These are phyloP conservation scores for Diachasmimorpha longicaudata DNA, from an alignment of 1,140 invertebrate genomes.

Conservation along the genomic window DNA sequence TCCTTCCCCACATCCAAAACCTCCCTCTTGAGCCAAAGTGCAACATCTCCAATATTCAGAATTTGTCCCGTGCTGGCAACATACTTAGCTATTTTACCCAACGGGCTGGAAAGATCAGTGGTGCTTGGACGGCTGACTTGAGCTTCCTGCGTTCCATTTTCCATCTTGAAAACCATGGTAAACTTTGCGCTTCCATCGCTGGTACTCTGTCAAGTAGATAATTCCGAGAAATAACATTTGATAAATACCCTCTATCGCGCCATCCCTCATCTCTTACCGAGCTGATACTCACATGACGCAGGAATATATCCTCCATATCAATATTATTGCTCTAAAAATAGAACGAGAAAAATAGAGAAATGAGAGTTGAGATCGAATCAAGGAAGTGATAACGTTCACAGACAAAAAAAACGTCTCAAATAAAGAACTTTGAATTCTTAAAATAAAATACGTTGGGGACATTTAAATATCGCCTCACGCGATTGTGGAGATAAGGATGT, in stretches of 20 bases:
- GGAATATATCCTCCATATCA: conserved; percentile 72
- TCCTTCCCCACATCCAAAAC: conserved; percentile 66
- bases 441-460: too few species aligned
- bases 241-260: too few species aligned
- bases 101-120: conserved; percentile 65
- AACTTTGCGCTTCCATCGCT: conserved; percentile 68
- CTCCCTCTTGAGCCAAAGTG: conserved; percentile 70
- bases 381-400: background rate
- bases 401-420: background rate
- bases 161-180: conserved; percentile 82
- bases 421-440: background rate
- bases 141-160: conserved; percentile 65
- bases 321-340: conserved; percentile 70
- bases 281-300: conserved; percentile 66
- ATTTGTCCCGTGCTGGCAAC: conserved; percentile 83
- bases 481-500: too few species aligned
- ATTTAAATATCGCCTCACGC: too few species aligned
- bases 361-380: background rate
- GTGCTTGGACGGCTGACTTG: conserved; percentile 64
- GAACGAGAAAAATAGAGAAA: conserved; percentile 32
- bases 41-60: conserved; percentile 82
- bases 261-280: background rate
- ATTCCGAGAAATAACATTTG: background rate
- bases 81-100: conserved; percentile 80
- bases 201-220: conserved; percentile 42